Evolutionary conservation across 2,888 invertebrate genomes (phyloP).

Genomic region (Yponomeuta plumbellus): DNA sequence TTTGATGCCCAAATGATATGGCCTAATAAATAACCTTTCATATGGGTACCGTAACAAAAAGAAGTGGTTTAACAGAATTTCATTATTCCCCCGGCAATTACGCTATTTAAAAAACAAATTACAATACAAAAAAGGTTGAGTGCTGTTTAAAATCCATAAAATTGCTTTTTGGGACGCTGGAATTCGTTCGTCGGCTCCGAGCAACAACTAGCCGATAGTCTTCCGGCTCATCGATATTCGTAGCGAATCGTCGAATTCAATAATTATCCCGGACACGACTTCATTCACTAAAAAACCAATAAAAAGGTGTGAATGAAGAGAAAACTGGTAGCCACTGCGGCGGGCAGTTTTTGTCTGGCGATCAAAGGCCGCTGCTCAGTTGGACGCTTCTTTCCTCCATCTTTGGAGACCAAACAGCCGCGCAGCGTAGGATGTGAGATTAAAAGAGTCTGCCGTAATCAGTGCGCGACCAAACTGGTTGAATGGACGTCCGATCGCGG

Average conservation of each 20-base stretch:
- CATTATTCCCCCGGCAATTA: background rate
- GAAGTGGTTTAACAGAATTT: background rate
- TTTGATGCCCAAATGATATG: background rate
- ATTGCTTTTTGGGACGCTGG: slow-evolving; percentile 66
- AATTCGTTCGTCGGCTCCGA: slow-evolving; percentile 53
- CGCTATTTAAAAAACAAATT: slow-evolving; percentile 27
- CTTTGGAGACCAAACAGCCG: background rate
- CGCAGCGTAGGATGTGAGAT: slow-evolving; percentile 67
- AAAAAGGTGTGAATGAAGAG: slow-evolving; percentile 75
- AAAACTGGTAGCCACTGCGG: slow-evolving; percentile 44
- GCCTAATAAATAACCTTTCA: background rate
- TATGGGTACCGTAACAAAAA: background rate
- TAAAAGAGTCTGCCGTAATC: slow-evolving; percentile 65
- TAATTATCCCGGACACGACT: slow-evolving; percentile 76
- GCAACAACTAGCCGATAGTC: slow-evolving; percentile 64
- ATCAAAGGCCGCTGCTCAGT: slow-evolving; percentile 32
- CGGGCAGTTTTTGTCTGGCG: slow-evolving; percentile 53
- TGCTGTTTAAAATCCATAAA: slow-evolving; percentile 70
- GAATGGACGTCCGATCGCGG: slow-evolving; percentile 55
- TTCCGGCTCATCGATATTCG: slow-evolving; percentile 76
- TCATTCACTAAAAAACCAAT: slow-evolving; percentile 68
- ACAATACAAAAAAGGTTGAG: slow-evolving; percentile 30
- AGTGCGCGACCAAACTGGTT: slow-evolving; percentile 73
- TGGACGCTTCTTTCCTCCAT: slow-evolving; percentile 10
- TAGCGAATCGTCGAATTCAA: slow-evolving; percentile 75